Evolutionary conservation across 2,888 invertebrate species (phyloP).

Genomic region (Malachius bipustulatus): DNA sequence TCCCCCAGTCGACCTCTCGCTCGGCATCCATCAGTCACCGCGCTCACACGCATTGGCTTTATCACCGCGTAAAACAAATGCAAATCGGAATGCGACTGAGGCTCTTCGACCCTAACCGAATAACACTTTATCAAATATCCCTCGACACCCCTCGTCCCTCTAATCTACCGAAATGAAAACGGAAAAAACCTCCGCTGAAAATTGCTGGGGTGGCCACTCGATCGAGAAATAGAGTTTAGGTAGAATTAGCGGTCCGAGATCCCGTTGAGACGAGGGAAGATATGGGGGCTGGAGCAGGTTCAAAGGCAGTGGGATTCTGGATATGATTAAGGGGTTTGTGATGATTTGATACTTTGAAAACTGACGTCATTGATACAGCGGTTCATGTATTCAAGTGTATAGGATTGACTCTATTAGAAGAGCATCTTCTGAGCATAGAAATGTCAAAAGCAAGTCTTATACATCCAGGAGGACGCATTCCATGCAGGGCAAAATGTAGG

Average conservation of each 20-base stretch:
- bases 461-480: too few species aligned
- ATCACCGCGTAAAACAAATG: conserved; percentile 1
- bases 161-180: conserved; percentile 2
- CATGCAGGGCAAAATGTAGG: too few species aligned
- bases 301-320: neutral
- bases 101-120: neutral
- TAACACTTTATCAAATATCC: conserved; percentile 3
- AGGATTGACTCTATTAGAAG: too few species aligned
- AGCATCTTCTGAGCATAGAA: too few species aligned
- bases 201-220: conserved; percentile 29
- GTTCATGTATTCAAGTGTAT: too few species aligned
- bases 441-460: too few species aligned
- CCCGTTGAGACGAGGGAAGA: conserved; percentile 5
- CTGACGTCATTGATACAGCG: too few species aligned
- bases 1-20: too few species aligned
- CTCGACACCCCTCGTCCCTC: neutral
- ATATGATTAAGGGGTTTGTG: neutral
- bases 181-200: conserved; percentile 1
- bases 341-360: too few species aligned
- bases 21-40: too few species aligned
- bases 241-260: conserved; percentile 30
- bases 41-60: too few species aligned
- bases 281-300: neutral
- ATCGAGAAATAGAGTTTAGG: conserved; percentile 36
- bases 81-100: conserved; percentile 2